phyloP scores from a whole-genome alignment of 1,140 invertebrate genomes.

The Zaprionus taronus region DNA sequence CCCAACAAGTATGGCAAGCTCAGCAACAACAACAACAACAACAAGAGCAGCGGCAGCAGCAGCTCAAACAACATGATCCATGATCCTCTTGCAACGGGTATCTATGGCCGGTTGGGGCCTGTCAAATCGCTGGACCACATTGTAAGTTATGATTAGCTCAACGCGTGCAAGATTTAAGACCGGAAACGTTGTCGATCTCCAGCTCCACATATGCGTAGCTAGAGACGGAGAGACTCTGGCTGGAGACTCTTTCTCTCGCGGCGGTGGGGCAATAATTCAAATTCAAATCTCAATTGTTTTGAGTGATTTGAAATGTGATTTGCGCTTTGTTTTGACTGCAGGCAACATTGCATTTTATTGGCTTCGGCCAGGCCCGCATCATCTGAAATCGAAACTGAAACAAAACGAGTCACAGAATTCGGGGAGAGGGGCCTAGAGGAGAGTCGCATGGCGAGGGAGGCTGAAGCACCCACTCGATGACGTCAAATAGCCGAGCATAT shows the following conservation, averaged over 20 bases:
- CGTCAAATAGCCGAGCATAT: slow-evolving; percentile 61
- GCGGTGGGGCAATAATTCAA: slow-evolving; percentile 74
- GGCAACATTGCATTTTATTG: slow-evolving; percentile 63
- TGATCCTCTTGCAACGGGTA: slow-evolving; percentile 55
- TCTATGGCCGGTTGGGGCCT: slow-evolving; percentile 59
- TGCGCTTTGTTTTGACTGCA: slow-evolving; percentile 65
- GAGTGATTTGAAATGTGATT: slow-evolving; percentile 81
- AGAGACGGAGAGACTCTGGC: not conserved
- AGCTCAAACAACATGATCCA: slow-evolving; percentile 56
- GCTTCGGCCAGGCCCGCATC: slow-evolving; percentile 67
- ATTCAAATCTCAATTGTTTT: slow-evolving; percentile 75
- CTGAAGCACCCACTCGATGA: slow-evolving; percentile 62
- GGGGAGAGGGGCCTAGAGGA: too few relatives aligned
- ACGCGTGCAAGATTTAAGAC: slow-evolving; percentile 81
- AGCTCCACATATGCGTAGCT: slow-evolving; percentile 11
- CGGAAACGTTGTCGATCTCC: slow-evolving; percentile 61
- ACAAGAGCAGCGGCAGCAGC: slow-evolving; percentile 14
- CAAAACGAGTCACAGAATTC: not conserved
- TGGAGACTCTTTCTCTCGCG: slow-evolving; percentile 6
- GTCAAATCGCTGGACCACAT: slow-evolving; percentile 81
- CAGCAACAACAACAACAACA: slow-evolving; percentile 34
- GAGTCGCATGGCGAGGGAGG: not conserved
- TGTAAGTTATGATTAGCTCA: slow-evolving; percentile 83
- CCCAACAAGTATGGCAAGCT: slow-evolving; percentile 14
- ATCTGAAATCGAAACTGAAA: slow-evolving; percentile 49